Base-by-base conservation (phyloP, 2,888 invertebrate species). In the Euclidia mi region DNA sequence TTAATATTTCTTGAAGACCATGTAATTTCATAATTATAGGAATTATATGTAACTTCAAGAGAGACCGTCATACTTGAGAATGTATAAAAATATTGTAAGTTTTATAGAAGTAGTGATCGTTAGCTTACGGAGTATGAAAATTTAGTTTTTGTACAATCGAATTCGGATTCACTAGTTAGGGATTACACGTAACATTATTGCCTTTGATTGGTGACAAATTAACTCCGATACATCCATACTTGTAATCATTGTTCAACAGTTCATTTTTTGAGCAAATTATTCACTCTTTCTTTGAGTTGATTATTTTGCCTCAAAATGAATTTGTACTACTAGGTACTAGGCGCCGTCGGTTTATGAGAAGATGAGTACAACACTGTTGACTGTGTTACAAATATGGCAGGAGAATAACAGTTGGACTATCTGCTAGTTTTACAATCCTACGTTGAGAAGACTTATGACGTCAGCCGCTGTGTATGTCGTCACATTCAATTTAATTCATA, bases 121-220 rank as follows among this genome's bases (percentile, higher is more conserved):
- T 89, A 90, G 88, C 87, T 87, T 89, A 91, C 69, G 82, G 80
- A 76, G 82, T 87, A 86, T 82, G 81, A 84, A 83, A 84, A 85
- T 87, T 85, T 92, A 92, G 92, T 90, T 93, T 93, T 94, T 94
- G 88, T 94, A 94, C 92, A 88, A 91, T 45, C 43, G 45, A 35
- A 42, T 86, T 84, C 78, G 74, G 80, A 84, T 81, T 85, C 89
- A 90, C 88, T 90, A 90, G 87, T 86, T 89, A 87, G 86, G 81
- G 81, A 66, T 79, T 71, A 86, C 87, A 87, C 84, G 71, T 81
- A 80, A 79, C 76, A 48, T 75, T 75, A 76, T 78, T 77, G 81
- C 79, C 78, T 79, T 81, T 53, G 65, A 25, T 3, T 25, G 20
- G 20, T 25, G 20, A 77, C 68, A n/a, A 31, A 44, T 34, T 9